Evolutionary conservation across 2,797 vertebrate species (phyloP), one percentile per base, ranked within the genome.

Genomic region (Gobio occitaniae): DNA sequence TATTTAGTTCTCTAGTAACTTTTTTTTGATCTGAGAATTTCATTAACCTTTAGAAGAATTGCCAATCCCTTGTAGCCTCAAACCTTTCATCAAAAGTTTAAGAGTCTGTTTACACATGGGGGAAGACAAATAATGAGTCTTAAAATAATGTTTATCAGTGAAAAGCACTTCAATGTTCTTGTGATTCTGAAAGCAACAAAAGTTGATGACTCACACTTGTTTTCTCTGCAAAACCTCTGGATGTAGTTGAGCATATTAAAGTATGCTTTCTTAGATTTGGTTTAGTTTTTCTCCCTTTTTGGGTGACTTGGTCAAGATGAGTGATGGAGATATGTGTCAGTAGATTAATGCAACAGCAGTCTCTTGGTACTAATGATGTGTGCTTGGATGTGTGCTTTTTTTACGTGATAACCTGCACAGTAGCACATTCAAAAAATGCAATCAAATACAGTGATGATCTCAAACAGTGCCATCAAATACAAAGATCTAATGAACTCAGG

Each of bases 111-210:
- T 61, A 59, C 41, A 59, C 12, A 44, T 78, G 52, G 52, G 52
- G 52, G 17, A 50, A 3, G 0, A 19, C 52, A 61, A 61, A 61
- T 29, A 13, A 32, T 15, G 13, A 32, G 61, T 65, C 61, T 50
- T 44, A 5, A 25, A 50, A 50, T 50, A 32, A 74, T 19, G 41
- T 78, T 63, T 66, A 79, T 66, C 25, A 13, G 59, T 52, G 2
- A 76, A 54, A 29, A 76, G 72, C 25, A 36, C 77, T 79, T 78
- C 3, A n/a, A 65, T 65, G 59, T 38, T 79, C 10, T 66, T 79
- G 61, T 11, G 29, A 6, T 44, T 25, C 21, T 79, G 78, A 69
- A 69, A 54, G 78, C 6, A 0, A 19, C 61, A 79, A 80, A 80
- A 36, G 16, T 50, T 66, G 78, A 54, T 38, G 59, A 19, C 21